Evolutionary conservation across 1,140 invertebrate species (phyloP).

Genomic region (Drosophila watanabei): DNA sequence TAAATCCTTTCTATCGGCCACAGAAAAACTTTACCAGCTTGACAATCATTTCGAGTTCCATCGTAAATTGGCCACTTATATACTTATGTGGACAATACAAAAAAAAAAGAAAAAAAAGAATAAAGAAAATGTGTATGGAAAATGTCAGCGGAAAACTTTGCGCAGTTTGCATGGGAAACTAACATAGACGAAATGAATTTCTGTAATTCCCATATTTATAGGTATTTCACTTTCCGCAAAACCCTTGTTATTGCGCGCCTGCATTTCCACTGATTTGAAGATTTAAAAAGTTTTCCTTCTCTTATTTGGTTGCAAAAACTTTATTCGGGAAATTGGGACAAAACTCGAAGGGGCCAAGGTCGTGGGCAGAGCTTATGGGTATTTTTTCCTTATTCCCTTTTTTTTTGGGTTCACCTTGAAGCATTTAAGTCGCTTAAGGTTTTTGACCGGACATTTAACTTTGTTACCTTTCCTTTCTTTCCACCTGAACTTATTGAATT

Average conservation of each 20-base stretch:
- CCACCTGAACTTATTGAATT: constrained; percentile 13
- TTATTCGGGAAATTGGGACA: constrained; percentile 9
- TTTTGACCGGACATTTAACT: constrained; percentile 9
- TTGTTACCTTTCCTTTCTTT: not conserved
- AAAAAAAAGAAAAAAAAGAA: not conserved
- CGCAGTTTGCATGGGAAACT: constrained; percentile 32
- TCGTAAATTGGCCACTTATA: constrained; percentile 54
- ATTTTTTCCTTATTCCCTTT: not conserved
- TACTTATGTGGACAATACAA: constrained; percentile 29
- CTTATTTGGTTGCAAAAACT: constrained; percentile 10
- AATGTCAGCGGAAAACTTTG: constrained; percentile 20
- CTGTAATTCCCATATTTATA: constrained; percentile 48
- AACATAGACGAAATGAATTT: constrained; percentile 32
- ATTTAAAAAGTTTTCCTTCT: constrained; percentile 29
- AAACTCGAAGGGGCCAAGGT: constrained; percentile 32
- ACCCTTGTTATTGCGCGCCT: constrained; percentile 21
- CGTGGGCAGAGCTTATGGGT: not conserved
- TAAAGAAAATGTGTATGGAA: not conserved
- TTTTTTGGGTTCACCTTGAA: constrained; percentile 9
- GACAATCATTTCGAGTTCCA: constrained; percentile 16
- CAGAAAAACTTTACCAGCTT: constrained; percentile 11
- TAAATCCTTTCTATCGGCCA: constrained; percentile 12
- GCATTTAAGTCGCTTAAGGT: constrained; percentile 3
- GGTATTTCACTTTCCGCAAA: constrained; percentile 24
- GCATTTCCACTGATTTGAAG: constrained; percentile 41